phyloP scores from a whole-genome alignment of 2,113 vertebrate species.

The Xiphophorus maculatus region DNA sequence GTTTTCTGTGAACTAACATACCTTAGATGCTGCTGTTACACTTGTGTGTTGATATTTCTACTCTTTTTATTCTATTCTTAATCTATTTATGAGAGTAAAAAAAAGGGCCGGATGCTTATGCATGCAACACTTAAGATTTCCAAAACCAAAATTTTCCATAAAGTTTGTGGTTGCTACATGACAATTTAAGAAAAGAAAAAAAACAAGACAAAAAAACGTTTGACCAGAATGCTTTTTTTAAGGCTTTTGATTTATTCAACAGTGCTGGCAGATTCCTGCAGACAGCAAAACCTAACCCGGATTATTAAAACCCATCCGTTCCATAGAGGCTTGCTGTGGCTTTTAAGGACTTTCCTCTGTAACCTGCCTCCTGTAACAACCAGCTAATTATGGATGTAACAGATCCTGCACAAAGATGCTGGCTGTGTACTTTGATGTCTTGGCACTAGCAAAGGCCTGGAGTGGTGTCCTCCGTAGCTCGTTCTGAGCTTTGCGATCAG shows the following conservation, averaged over 20 bases:
- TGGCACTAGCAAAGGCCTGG: constrained; percentile 40
- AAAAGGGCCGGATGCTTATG: neutral
- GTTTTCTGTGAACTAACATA: too few species aligned
- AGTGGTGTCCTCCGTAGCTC: constrained; percentile 35
- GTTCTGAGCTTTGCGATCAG: constrained; percentile 42
- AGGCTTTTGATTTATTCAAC: neutral
- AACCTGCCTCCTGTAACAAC: constrained; percentile 16
- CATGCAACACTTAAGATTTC: neutral
- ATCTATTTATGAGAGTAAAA: neutral
- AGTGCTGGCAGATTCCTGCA: neutral
- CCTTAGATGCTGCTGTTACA: too few species aligned
- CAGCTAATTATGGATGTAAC: constrained; percentile 41
- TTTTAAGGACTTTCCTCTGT: neutral
- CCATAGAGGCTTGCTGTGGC: neutral
- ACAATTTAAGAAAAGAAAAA: too few species aligned
- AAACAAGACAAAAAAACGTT: too few species aligned
- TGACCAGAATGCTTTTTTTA: too few species aligned
- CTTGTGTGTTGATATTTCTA: too few species aligned
- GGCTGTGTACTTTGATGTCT: constrained; percentile 46
- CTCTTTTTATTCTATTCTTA: neutral
- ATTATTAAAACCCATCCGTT: neutral
- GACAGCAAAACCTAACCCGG: neutral
- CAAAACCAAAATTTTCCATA: too few species aligned
- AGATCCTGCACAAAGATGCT: constrained; percentile 50
- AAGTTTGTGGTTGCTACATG: too few species aligned